These are phyloP conservation scores for Heliconius eleuchia DNA, from an alignment of 1,140 invertebrate species.

Conservation along the genomic window DNA sequence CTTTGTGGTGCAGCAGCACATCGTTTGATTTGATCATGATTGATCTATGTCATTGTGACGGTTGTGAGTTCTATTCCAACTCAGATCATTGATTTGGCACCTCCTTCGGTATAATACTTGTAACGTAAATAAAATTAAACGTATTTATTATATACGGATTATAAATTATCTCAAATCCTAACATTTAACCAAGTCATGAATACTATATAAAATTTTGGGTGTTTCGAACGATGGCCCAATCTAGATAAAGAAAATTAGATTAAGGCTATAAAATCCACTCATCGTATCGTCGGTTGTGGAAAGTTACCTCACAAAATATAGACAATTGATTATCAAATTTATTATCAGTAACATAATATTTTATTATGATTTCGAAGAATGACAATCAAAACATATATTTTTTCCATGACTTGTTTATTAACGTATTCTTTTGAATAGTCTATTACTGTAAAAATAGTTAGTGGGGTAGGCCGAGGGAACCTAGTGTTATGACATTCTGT, in stretches of 20 bases:
- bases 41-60: no score
- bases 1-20: no score
- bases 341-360: slow-evolving; percentile 2
- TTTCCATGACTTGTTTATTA: background rate
- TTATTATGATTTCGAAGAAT: background rate
- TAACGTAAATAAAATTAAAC: no score
- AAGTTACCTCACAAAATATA: background rate
- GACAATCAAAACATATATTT: background rate
- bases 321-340: slow-evolving; percentile 6
- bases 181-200: background rate
- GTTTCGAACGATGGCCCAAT: background rate
- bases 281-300: background rate
- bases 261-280: background rate
- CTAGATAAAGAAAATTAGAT: background rate
- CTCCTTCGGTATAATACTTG: no score
- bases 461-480: background rate
- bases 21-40: no score
- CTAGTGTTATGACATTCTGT: no score
- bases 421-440: background rate
- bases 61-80: no score
- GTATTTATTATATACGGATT: no score
- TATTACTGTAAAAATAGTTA: background rate
- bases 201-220: background rate
- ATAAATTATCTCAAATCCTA: no score
- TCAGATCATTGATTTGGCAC: no score